Percentiles rank a stretch among this genome's conserved stretches.
Evolutionary conservation across 2,113 vertebrate species (phyloP).

Genomic region (Otolemur garnettii): DNA sequence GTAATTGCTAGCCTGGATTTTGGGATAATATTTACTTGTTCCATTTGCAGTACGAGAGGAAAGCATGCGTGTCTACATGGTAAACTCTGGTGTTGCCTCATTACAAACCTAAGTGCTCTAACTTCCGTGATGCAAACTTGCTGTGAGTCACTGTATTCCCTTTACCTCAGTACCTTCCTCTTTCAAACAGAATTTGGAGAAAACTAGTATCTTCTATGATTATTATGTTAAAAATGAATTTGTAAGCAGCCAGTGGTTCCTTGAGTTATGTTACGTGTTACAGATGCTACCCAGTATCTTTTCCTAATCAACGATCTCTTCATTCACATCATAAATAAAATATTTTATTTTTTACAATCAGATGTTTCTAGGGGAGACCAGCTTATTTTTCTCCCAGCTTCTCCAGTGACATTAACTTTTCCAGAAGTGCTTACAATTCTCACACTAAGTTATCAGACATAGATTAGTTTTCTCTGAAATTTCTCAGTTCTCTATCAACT

Average conservation of each 20-base stretch:
- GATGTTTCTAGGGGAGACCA: not conserved
- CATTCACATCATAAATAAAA: not conserved
- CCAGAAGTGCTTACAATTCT: not conserved
- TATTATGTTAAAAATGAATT: not conserved
- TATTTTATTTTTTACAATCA: not conserved
- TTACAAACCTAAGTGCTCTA: not conserved
- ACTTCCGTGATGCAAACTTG: not conserved
- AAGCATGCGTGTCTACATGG: not conserved
- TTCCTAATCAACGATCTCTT: not conserved
- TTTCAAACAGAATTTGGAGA: not conserved
- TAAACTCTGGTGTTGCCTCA: not conserved
- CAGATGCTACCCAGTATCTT: not conserved
- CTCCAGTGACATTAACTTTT: not conserved
- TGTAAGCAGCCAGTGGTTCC: not conserved
- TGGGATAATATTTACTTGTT: not conserved
- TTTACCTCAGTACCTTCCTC: not conserved
- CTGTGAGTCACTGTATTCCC: not conserved
- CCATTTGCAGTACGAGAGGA: not conserved
- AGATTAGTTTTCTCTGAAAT: conserved; percentile 39
- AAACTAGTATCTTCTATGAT: not conserved
- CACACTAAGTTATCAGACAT: not conserved
- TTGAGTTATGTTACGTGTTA: not conserved
- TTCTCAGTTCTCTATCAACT: not conserved
- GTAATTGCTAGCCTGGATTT: not conserved
- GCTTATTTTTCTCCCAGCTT: not conserved